phyloP scores from a whole-genome alignment of 2,797 vertebrate genomes.

The Stomatorhinus walkeri region DNA sequence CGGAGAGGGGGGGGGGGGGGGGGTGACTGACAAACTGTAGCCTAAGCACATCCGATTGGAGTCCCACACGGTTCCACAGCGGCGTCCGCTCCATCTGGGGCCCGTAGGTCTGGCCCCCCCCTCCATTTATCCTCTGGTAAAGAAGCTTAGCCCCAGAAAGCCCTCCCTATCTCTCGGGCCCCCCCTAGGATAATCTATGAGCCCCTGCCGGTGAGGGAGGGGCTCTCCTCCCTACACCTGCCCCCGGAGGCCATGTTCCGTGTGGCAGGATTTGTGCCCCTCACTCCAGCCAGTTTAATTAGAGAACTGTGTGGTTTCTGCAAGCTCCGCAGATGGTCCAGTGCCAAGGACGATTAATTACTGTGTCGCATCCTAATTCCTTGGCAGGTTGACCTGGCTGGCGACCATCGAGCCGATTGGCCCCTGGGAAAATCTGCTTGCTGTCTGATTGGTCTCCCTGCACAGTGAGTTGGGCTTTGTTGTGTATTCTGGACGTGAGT shows the following conservation, averaged over 20 bases:
- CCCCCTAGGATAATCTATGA: background rate
- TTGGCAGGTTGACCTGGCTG: background rate
- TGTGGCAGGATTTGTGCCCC: conserved; percentile 2
- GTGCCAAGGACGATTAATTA: conserved; percentile 19
- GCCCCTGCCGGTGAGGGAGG: background rate
- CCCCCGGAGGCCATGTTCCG: background rate
- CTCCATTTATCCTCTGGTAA: background rate
- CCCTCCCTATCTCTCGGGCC: background rate
- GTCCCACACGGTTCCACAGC: background rate
- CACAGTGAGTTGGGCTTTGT: background rate
- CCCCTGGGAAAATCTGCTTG: background rate
- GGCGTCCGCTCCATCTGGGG: background rate
- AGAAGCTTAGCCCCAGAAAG: background rate
- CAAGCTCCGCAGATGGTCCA: background rate
- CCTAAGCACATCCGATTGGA: background rate
- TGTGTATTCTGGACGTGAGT: background rate
- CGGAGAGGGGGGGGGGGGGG: background rate
- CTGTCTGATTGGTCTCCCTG: background rate
- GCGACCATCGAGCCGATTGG: background rate
- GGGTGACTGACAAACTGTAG: background rate
- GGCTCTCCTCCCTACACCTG: background rate
- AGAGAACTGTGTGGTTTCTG: background rate
- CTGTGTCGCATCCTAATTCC: background rate
- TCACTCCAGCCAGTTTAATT: conserved; percentile 15
- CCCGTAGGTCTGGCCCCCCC: background rate